Conservation (phyloP, 1,140 invertebrate genomes). For the Metaphire vulgaris region DNA sequence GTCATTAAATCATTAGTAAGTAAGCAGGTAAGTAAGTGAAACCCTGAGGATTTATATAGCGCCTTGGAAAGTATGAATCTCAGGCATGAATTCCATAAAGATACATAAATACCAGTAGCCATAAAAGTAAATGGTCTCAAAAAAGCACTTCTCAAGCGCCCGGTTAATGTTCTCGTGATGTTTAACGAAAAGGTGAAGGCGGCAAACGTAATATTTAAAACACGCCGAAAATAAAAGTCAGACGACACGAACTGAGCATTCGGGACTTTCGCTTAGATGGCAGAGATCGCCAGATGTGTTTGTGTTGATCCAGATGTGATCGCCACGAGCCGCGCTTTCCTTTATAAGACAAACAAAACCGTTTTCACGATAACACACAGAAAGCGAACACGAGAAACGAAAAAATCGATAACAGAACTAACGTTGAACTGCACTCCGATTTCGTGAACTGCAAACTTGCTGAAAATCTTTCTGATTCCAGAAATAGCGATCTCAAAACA, state of each 20-base stretch:
- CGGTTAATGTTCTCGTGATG: no score
- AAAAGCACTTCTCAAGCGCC: not conserved
- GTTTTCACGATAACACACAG: constrained; percentile 9
- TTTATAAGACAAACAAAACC: constrained; percentile 37
- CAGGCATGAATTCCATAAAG: no score
- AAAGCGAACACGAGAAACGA: not conserved
- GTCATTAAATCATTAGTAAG: no score
- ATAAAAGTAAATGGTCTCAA: not conserved
- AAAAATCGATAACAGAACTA: not conserved
- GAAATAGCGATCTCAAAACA: no score
- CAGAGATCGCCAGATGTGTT: constrained; percentile 78
- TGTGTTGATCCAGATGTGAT: constrained; percentile 53
- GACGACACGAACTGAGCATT: constrained; percentile 12
- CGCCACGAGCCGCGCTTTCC: constrained; percentile 53
- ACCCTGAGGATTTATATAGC: not conserved
- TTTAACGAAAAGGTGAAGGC: no score
- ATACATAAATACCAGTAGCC: not conserved
- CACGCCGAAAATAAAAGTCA: not conserved
- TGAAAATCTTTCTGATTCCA: no score
- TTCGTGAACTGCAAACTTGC: constrained; percentile 59
- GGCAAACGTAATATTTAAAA: not conserved
- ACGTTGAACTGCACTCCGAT: constrained; percentile 35
- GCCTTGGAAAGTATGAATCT: no score
- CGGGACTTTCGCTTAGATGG: constrained; percentile 78
- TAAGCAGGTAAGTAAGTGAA: no score